These are phyloP conservation scores for Ericerus pela DNA, from an alignment of 1,140 invertebrate species.

Conservation along the genomic window DNA sequence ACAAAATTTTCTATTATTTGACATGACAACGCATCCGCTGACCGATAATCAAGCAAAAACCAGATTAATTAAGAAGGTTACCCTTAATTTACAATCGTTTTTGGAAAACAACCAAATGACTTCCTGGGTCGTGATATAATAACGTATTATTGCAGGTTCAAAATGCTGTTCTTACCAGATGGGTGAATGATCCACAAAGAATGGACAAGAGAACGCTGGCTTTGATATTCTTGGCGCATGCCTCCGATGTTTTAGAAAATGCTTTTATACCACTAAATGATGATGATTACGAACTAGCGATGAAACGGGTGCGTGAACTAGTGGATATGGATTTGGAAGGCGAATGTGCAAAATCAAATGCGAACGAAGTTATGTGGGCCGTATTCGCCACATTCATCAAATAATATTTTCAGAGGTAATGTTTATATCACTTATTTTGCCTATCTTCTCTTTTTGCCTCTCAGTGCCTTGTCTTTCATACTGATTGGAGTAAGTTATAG, in stretches of 20 bases:
- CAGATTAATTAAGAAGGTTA: constrained; percentile 88
- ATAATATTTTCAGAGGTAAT: too few relatives aligned
- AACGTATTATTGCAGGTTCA: constrained; percentile 72
- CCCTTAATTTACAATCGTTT: background rate
- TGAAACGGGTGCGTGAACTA: constrained; percentile 87
- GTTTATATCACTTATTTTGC: too few relatives aligned
- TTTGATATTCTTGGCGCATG: constrained; percentile 88
- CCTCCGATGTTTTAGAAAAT: constrained; percentile 97
- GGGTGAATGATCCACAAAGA: constrained; percentile 93
- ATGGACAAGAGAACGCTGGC: constrained; percentile 91
- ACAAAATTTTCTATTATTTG: constrained; percentile 98
- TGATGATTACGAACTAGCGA: constrained; percentile 96
- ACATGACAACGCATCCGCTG: constrained; percentile 99
- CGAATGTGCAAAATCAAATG: constrained; percentile 72
- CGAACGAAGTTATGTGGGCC: constrained; percentile 92
- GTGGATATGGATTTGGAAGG: constrained; percentile 93
- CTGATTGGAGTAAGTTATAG: too few relatives aligned
- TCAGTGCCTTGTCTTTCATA: too few relatives aligned
- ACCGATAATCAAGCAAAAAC: constrained; percentile 92
- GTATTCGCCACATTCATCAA: constrained; percentile 97
- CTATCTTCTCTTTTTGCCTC: too few relatives aligned
- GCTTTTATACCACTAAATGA: constrained; percentile 97
- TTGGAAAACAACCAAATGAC: background rate
- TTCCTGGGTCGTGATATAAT: constrained; percentile 5
- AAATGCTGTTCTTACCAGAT: constrained; percentile 87